Base-by-base conservation (phyloP, 2,113 vertebrate genomes). In the Takifugu bimaculatus region DNA sequence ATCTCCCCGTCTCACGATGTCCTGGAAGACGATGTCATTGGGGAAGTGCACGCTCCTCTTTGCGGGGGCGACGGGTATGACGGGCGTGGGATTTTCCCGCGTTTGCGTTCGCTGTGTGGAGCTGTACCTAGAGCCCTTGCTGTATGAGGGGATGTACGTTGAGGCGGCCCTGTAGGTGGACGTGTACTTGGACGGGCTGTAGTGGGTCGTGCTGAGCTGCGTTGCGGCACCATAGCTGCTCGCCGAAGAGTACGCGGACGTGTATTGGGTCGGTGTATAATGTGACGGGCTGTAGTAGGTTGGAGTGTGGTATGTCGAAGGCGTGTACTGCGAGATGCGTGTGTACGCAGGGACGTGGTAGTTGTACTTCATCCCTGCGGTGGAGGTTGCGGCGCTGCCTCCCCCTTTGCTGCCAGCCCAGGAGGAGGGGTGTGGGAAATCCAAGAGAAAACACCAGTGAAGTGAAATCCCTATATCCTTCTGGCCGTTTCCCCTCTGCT, bases 11-110 rank as follows among this genome's bases (percentile, higher is more conserved):
- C 92, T 89, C 42, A 99, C 93, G 59, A 93, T 91, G 82, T 99
- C 97, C 88, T 95, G 91, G 72, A 99, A 97, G 68, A 98, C 49
- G 55, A 99, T 80, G 5, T 99, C 94, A 0, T 96, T 94, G 54
- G 96, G 90, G 82, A 99, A 99, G 75, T 6, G 94, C 65, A 99
- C 97, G 0, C 90, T 85, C 26, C 93, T 92, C 75, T 92, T 88
- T 4, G 62, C 57, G 0, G 82, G 81, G 11, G 74, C 12, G 12
- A 74, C 69, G 0, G 86, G 80, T 60, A 65, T 62, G 0, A 78
- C 77, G 13, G 88, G 81, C 4, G 78, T 65, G 9, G 89, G 82
- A 0, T 35, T 72, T n/a, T 63, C 80, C n/a, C 74, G 63, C 1
- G 58, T 65, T 50, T 66, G 69, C 25, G 79, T 68, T 55, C 57